Evolutionary conservation across 2,113 vertebrate species (phyloP), one percentile per base, ranked within the genome.

Genomic region (Paradoxurus hermaphroditus): DNA sequence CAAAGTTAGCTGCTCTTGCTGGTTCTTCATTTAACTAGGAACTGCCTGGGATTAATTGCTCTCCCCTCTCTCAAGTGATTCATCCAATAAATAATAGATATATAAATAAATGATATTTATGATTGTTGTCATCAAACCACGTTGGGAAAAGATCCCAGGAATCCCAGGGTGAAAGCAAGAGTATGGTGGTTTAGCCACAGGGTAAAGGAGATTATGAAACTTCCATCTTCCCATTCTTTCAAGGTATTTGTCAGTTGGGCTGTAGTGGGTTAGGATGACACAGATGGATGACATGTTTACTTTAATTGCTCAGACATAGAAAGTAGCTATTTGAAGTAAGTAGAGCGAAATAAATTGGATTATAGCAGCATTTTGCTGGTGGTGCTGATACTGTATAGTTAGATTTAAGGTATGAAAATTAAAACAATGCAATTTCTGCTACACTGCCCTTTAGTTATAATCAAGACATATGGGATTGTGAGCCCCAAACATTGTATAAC

Each of bases 21-120:
- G 18, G 18, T 34, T 70, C 34, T 79, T 62, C 7, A 44, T 56
- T 41, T 39, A 73, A 56, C 34, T 73, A 51, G 77, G 56, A 73
- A 75, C 86, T 67, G 29, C 10, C 46, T 53, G 21, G 16, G 19
- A 36, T 59, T n/a, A 44, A 67, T 44, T 46, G 23, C 39, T 81
- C 15, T 90, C 6, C 78, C 25, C 49, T 34, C 8, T 34, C 31
- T 9, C 39, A 83, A 36, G 7, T 19, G 63, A 51, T 62, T 34
- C 31, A 19, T 72, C 31, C 49, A 86, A 62, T 34, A 91, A 95
- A 49, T 23, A 95, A 13, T 41, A 91, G 34, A 46, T 70, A 21
- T 62, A 19, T 59, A 49, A 70, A 7, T 59, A 23, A 18, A 59
- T 91, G 36, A 46, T 53, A 34, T 53, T 65, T 18, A 5, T 44